Evolutionary conservation across 2,797 vertebrate genomes (phyloP), one percentile per base, ranked within the genome.

Genomic region (Myotis daubentonii): DNA sequence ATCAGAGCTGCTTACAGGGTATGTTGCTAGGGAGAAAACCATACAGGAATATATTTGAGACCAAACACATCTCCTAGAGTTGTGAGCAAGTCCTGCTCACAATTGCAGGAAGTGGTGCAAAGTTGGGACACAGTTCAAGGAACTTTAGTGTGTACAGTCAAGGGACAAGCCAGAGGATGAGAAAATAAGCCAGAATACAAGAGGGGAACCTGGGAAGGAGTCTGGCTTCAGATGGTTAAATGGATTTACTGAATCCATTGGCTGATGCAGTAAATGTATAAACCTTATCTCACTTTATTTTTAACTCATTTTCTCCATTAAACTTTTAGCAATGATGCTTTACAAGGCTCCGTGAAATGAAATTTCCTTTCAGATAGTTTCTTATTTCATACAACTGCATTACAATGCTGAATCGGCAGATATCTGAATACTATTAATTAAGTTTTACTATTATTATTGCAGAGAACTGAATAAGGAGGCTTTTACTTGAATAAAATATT

Each of bases 401-500:
- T 71, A 49, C 25, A 51, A 60, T 94, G 41, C 70, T 41, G 33
- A 74, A 23, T 20, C 62, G 17, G 83, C n/a, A 91, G 62, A 86
- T 44, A 93, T n/a, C 30, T 92, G 89, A 93, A 94, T 94, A 53
- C 28, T 53, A 95, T 86, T 92, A 97, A 83, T 74, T 82, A 91
- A 87, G 49, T 75, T 80, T 92, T 55, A 49, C 80, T 72, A 44
- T 93, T 92, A 90, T 55, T 90, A 93, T n/a, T 85, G 16, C 44
- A 75, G 71, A 84, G 82, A 96, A 95, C 83, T 87, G 68, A 89
- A 57, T 94, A 60, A 91, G 86, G 17, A 93, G 44, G 0, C 38
- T 92, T 96, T 93, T 70, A 68, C 66, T 75, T 75, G 17, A 96
- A 94, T 66, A 97, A 96, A 94, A 88, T 22, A 16, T 82, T 81